Evolutionary conservation across 2,888 invertebrate genomes (phyloP), one percentile per base, ranked within the genome.

Genomic region (Timandra comae): DNA sequence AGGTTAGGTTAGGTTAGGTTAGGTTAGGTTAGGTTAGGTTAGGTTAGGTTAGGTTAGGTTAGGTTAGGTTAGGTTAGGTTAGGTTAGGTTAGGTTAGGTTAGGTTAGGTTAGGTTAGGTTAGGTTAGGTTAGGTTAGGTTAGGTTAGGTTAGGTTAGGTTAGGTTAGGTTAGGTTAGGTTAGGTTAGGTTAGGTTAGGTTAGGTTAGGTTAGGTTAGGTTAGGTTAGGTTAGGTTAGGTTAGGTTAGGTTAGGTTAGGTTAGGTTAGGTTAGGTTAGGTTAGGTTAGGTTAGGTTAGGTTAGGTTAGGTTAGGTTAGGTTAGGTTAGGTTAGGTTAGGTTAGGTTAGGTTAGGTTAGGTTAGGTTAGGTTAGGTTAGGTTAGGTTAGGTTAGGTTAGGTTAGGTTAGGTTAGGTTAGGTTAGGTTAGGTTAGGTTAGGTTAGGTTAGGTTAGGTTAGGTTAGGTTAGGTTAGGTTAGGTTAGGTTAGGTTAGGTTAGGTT

Each of bases 291-390:
- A 39, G 39, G 39, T 39, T 39, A 39, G 39, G 39, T 39, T 39
- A 39, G 39, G 39, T 39, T 39, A 39, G 39, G 39, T 39, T 39
- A 39, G 39, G 39, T 39, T 39, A 39, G 39, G 39, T 39, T 39
- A 39, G 39, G 39, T 39, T 39, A 39, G 39, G 39, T 39, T 39
- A 39, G 39, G 39, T 41, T 41, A 41, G 41, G 39, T 39, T 39
- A 39, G 39, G 39, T 39, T 39, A 39, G 39, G 39, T 39, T 39
- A 39, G 39, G 39, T 39, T 39, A 39, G 39, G 39, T 39, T 39
- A 39, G 39, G 35, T 39, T 35, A 35, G 39, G 39, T 35, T 39
- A 39, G 39, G 39, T 39, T 39, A 39, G 39, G 39, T 39, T 39
- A 39, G 39, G 39, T 39, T 39, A 40, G 35, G 35, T 40, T 40